Conservation (phyloP, 1,140 invertebrate species). For the Micrasema minimum region DNA sequence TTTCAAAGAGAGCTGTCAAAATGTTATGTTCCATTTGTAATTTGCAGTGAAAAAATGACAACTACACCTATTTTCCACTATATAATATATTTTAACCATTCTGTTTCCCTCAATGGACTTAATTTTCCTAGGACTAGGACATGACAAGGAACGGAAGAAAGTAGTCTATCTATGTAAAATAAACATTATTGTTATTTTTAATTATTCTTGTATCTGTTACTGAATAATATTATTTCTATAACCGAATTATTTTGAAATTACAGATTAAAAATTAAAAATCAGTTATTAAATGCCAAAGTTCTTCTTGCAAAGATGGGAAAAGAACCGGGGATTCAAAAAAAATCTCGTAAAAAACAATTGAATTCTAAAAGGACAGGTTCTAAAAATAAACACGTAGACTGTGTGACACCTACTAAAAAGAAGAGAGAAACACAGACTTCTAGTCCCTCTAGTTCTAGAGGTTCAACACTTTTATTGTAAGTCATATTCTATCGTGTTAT, state of each 20-base stretch:
- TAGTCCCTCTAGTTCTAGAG: not conserved
- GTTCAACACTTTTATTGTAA: slow-evolving; percentile 31
- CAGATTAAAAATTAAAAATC: slow-evolving; percentile 2
- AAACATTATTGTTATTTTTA: too few relatives aligned
- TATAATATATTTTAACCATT: too few relatives aligned
- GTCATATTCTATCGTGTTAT: not conserved
- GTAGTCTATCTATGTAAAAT: too few relatives aligned
- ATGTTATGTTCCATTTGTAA: too few relatives aligned
- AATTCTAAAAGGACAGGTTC: slow-evolving; percentile 3
- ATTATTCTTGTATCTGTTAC: too few relatives aligned
- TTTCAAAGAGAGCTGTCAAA: too few relatives aligned
- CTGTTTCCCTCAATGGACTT: too few relatives aligned
- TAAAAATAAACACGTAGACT: not conserved
- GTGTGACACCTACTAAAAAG: slow-evolving; percentile 19
- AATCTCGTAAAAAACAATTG: slow-evolving; percentile 12
- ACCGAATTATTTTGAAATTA: not conserved
- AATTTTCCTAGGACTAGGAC: too few relatives aligned
- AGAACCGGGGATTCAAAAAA: not conserved
- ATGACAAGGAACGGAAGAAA: too few relatives aligned
- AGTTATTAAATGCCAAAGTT: slow-evolving; percentile 3
- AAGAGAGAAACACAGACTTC: not conserved
- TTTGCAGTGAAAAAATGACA: too few relatives aligned
- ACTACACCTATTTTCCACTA: too few relatives aligned
- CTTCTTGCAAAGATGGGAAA: slow-evolving; percentile 21
- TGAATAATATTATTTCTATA: too few relatives aligned